phyloP scores from a whole-genome alignment of 1,140 invertebrate species.

The Pantala flavescens region DNA sequence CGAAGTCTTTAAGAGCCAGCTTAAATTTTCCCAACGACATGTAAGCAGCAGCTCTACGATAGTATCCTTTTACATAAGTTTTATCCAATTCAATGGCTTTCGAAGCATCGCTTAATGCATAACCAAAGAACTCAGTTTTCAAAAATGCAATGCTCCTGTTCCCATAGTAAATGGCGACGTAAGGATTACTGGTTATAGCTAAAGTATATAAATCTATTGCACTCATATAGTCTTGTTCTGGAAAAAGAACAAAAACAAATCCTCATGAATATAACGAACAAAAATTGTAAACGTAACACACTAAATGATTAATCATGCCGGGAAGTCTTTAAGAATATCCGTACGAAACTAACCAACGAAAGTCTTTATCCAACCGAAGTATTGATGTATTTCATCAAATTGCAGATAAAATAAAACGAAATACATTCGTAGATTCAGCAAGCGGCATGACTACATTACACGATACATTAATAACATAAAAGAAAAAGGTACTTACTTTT shows the following conservation, averaged over 20 bases:
- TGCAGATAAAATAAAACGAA: constrained; percentile 12
- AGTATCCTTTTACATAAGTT: constrained; percentile 87
- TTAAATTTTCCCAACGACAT: constrained; percentile 98
- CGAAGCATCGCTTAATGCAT: constrained; percentile 82
- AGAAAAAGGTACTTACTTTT: constrained; percentile 50
- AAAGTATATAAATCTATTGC: constrained; percentile 84
- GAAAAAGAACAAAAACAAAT: constrained; percentile 30
- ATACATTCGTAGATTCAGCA: constrained; percentile 15
- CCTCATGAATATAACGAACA: constrained; percentile 12
- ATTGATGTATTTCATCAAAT: neutral
- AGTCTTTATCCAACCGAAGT: neutral
- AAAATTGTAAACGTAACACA: constrained; percentile 18
- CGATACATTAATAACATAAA: too few relatives aligned
- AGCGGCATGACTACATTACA: too few relatives aligned
- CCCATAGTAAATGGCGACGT: constrained; percentile 72
- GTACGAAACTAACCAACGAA: neutral
- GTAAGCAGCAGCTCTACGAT: constrained; percentile 87
- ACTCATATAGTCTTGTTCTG: constrained; percentile 80
- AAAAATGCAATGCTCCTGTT: constrained; percentile 94
- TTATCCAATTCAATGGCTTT: constrained; percentile 84
- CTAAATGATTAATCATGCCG: constrained; percentile 19
- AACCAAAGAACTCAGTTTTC: constrained; percentile 85
- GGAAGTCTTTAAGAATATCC: neutral
- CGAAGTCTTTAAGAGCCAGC: constrained; percentile 90
- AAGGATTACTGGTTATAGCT: constrained; percentile 79